phyloP scores from a whole-genome alignment of 1,140 invertebrate species.

The Sinella curviseta region DNA sequence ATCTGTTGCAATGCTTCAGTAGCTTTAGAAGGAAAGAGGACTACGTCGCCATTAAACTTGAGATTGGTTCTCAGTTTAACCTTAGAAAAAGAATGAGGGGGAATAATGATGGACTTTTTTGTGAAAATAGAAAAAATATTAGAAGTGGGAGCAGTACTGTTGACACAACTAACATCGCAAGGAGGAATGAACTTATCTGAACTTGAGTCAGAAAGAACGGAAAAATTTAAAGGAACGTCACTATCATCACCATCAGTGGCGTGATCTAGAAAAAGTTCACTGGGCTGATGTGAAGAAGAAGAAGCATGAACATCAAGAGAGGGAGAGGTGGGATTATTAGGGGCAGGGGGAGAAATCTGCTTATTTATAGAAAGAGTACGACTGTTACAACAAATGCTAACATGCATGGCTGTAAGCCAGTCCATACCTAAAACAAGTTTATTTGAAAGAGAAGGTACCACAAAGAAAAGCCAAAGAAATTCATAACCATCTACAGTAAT shows the following conservation, averaged over 20 bases:
- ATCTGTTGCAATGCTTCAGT: background rate
- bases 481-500: background rate
- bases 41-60: background rate
- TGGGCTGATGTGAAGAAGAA: background rate
- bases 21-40: background rate
- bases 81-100: background rate
- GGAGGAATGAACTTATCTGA: background rate
- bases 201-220: background rate
- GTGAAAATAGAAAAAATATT: background rate
- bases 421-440: background rate
- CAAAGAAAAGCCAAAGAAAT: background rate
- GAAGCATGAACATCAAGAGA: background rate
- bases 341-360: background rate
- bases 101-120: background rate
- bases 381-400: background rate
- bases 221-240: background rate
- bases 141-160: background rate
- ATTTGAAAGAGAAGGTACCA: constrained; percentile 12
- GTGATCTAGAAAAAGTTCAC: background rate
- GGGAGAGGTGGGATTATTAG: background rate
- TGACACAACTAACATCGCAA: background rate
- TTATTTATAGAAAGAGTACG: background rate
- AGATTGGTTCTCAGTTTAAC: background rate
- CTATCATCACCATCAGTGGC: background rate
- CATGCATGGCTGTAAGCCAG: constrained; percentile 5